phyloP scores from a whole-genome alignment of 92 coral and sea anemone genomes.

The Parazoanthus swiftii region DNA sequence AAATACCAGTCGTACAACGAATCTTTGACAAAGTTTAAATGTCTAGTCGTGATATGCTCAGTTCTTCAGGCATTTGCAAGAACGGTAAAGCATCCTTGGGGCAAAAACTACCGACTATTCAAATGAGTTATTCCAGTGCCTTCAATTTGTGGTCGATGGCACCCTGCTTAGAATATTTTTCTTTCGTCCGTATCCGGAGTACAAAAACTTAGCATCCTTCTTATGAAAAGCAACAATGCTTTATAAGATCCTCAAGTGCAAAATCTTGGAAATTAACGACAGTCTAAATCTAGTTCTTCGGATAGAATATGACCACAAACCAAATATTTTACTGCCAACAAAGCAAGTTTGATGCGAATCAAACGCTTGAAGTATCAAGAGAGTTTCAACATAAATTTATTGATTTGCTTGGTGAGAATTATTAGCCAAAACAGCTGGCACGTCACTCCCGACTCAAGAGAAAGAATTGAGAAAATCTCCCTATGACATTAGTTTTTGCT shows the following conservation, averaged over 20 bases:
- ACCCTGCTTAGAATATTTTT: slow-evolving; percentile 48
- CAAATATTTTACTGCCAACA: background rate
- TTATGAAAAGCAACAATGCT: slow-evolving; percentile 28
- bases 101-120: slow-evolving; percentile 18
- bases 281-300: background rate
- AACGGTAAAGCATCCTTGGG: slow-evolving; percentile 3
- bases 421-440: slow-evolving; percentile 42
- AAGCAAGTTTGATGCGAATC: background rate
- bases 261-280: background rate
- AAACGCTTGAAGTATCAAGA: slow-evolving; percentile 23
- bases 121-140: slow-evolving; percentile 33
- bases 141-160: slow-evolving; percentile 48
- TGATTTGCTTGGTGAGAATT: slow-evolving; percentile 47
- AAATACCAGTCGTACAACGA: slow-evolving; percentile 1
- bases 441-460: slow-evolving; percentile 4
- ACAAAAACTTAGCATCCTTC: slow-evolving; percentile 36
- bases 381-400: slow-evolving; percentile 36
- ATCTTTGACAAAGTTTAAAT: slow-evolving; percentile 1
- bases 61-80: background rate
- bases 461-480: slow-evolving; percentile 33
- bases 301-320: background rate
- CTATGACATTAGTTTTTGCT: slow-evolving; percentile 12
- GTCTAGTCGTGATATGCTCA: background rate
- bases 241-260: background rate
- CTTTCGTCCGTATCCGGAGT: slow-evolving; percentile 44